Conservation (phyloP, 2,888 invertebrate genomes). For the Lysandra bellargus region DNA sequence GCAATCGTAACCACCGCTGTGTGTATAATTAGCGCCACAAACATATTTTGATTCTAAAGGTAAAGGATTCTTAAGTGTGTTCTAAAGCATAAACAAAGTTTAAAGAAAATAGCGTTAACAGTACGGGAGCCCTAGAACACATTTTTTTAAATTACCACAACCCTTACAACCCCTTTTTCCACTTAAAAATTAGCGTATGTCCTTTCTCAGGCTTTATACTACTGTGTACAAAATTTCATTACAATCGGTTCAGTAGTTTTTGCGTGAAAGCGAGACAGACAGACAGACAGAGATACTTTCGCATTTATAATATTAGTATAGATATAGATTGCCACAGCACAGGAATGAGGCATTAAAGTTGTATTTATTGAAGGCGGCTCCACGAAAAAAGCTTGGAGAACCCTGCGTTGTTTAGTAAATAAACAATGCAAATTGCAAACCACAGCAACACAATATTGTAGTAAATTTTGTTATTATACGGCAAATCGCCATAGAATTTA, state of each 20-base stretch:
- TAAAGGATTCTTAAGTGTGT: not conserved
- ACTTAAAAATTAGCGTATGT: too few species aligned
- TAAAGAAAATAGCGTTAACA: not conserved
- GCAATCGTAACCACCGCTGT: not conserved
- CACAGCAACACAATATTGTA: conserved; percentile 13
- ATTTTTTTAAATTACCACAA: too few species aligned
- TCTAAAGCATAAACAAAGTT: not conserved
- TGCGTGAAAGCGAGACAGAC: too few species aligned
- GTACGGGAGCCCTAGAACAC: too few species aligned
- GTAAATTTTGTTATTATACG: conserved; percentile 1
- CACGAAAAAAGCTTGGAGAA: not conserved
- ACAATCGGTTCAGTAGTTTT: too few species aligned
- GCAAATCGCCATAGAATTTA: conserved; percentile 9
- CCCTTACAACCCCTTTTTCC: too few species aligned
- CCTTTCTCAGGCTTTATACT: too few species aligned
- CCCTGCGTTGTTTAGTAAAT: not conserved
- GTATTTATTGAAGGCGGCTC: not conserved
- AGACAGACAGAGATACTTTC: too few species aligned
- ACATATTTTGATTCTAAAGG: not conserved
- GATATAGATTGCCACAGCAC: too few species aligned
- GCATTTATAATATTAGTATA: too few species aligned
- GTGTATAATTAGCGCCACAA: conserved; percentile 19
- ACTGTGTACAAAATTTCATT: too few species aligned
- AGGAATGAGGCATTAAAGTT: too few species aligned
- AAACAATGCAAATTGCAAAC: conserved; percentile 4